A percentile compares a stretch with the other conserved stretches of the same genome.
Evolutionary conservation across 2,888 invertebrate species (phyloP).

Genomic region (Smittia sp.): DNA sequence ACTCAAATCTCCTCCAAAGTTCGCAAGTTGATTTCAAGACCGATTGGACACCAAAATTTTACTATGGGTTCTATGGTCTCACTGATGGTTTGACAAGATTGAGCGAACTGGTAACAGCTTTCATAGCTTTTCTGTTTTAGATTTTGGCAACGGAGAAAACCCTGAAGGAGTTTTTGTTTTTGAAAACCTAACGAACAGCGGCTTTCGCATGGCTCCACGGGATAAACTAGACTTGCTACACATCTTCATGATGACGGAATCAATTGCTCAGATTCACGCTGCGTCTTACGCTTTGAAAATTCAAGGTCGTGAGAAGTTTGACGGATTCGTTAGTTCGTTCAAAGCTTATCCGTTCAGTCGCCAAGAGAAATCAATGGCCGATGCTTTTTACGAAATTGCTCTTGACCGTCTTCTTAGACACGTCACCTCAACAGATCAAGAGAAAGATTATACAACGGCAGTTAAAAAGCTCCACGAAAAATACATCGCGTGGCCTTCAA

Average conservation of each 20-base stretch:
- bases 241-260: constrained; percentile 47
- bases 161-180: constrained; percentile 48
- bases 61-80: neutral
- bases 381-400: constrained; percentile 47
- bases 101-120: neutral
- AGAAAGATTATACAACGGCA: constrained; percentile 43
- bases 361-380: constrained; percentile 45
- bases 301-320: constrained; percentile 46
- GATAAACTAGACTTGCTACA: constrained; percentile 48
- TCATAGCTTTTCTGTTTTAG: neutral
- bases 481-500: constrained; percentile 47
- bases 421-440: neutral
- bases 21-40: neutral
- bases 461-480: constrained; percentile 46
- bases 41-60: neutral
- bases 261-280: constrained; percentile 49
- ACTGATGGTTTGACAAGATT: neutral
- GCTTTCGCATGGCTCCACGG: constrained; percentile 49
- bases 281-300: constrained; percentile 48
- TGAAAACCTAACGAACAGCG: constrained; percentile 48
- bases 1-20: neutral
- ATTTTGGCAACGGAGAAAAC: neutral
- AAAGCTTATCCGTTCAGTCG: constrained; percentile 46
- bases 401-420: constrained; percentile 47
- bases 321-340: constrained; percentile 45